Evolutionary conservation across 2,888 invertebrate genomes (phyloP).

Genomic region (Oscheius sp.): DNA sequence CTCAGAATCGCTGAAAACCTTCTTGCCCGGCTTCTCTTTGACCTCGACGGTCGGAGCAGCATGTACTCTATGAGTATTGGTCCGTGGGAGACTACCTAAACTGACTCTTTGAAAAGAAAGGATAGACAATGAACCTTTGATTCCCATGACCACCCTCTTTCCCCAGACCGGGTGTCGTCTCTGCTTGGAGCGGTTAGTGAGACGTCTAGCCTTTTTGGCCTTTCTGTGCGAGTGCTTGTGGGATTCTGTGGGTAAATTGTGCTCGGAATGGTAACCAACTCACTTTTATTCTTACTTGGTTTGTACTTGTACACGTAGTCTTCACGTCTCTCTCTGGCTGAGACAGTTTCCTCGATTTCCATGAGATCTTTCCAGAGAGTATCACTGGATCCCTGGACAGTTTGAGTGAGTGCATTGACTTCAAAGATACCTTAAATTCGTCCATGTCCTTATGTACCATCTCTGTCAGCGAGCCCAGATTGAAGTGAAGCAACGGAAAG

Average conservation of each 20-base stretch:
- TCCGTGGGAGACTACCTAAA: neutral
- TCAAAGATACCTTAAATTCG: conserved; percentile 19
- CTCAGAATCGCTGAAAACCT: conserved; percentile 29
- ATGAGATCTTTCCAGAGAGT: conserved; percentile 22
- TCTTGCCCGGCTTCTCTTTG: conserved; percentile 12
- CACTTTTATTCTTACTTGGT: conserved; percentile 8
- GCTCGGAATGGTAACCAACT: neutral
- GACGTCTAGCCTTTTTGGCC: neutral
- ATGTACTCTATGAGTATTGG: conserved; percentile 1
- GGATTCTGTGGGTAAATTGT: neutral
- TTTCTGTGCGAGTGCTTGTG: conserved; percentile 15
- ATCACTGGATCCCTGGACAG: conserved; percentile 15
- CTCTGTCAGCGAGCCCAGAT: conserved; percentile 5
- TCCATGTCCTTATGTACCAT: conserved; percentile 24
- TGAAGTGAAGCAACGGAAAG: conserved; percentile 15
- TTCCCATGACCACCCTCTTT: conserved; percentile 14
- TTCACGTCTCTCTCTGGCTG: neutral
- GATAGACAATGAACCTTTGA: neutral
- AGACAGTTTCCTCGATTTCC: neutral
- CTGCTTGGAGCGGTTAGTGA: neutral
- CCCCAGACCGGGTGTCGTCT: conserved; percentile 27
- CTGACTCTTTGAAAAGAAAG: neutral
- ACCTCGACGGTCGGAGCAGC: conserved; percentile 25
- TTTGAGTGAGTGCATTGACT: neutral
- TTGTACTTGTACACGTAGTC: conserved; percentile 21